A percentile compares a stretch with the other conserved stretches of the same genome.
phyloP scores from a whole-genome alignment of 2,797 vertebrate genomes.

The Stomatorhinus walkeri region DNA sequence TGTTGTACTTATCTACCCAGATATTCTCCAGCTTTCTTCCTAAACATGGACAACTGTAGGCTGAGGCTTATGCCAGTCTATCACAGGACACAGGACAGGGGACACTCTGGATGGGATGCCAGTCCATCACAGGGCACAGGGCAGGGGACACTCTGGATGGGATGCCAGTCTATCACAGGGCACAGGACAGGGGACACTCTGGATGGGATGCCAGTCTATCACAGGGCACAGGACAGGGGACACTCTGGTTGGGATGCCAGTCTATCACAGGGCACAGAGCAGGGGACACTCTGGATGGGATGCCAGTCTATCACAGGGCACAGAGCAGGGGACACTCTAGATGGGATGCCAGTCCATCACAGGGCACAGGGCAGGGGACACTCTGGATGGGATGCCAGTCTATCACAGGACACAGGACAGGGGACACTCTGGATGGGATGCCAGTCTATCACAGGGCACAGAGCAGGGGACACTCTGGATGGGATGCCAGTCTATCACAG shows the following conservation, averaged over 20 bases:
- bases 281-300: not conserved
- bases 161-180: too few species aligned
- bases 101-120: not conserved
- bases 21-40: not conserved
- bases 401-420: too few species aligned
- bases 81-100: not conserved
- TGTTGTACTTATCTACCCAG: not conserved
- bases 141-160: not conserved
- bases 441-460: too few species aligned
- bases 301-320: not conserved
- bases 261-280: not conserved
- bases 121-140: not conserved
- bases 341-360: not conserved
- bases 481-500: not conserved
- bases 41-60: not conserved
- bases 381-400: too few species aligned
- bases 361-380: not conserved
- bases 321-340: not conserved
- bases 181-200: not conserved
- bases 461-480: not conserved
- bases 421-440: too few species aligned
- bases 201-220: not conserved
- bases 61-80: not conserved
- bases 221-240: not conserved
- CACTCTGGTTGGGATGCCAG: not conserved